A percentile compares a stretch with the other conserved stretches of the same genome.
These are phyloP conservation scores for Drosophila quadrilineata DNA, from an alignment of 1,140 invertebrate genomes.

Conservation along the genomic window DNA sequence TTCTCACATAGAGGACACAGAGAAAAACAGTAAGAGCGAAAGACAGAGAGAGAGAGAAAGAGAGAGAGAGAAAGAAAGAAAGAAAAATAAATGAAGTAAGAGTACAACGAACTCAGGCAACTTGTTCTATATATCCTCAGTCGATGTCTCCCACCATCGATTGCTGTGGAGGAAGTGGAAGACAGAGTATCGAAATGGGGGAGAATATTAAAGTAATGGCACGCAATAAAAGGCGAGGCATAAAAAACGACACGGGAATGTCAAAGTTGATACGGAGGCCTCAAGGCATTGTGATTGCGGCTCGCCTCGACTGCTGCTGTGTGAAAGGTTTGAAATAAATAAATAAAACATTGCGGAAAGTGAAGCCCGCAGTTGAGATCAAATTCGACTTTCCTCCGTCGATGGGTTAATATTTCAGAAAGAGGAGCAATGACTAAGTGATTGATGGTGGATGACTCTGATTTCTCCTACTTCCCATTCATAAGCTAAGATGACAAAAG, in stretches of 20 bases:
- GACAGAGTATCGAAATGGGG: slow-evolving; percentile 31
- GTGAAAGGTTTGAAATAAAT: slow-evolving; percentile 56
- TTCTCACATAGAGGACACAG: too few species aligned
- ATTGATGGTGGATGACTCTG: slow-evolving; percentile 15
- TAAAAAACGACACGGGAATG: slow-evolving; percentile 48
- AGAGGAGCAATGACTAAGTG: slow-evolving; percentile 10
- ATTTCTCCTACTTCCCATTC: not conserved
- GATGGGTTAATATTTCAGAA: slow-evolving; percentile 6
- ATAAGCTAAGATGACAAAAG: slow-evolving; percentile 9
- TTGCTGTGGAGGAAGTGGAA: slow-evolving; percentile 11
- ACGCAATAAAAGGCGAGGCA: slow-evolving; percentile 47
- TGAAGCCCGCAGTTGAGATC: slow-evolving; percentile 1
- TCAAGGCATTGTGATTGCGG: slow-evolving; percentile 43
- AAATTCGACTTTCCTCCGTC: slow-evolving; percentile 21
- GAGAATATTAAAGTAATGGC: slow-evolving; percentile 32
- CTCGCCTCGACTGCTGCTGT: slow-evolving; percentile 42
- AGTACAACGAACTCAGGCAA: slow-evolving; percentile 49
- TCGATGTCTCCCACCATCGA: slow-evolving; percentile 15
- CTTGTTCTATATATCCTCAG: slow-evolving; percentile 10
- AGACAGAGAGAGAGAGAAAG: too few species aligned
- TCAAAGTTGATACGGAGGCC: slow-evolving; percentile 32
- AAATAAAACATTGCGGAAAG: slow-evolving; percentile 45
- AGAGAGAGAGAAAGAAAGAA: too few species aligned
- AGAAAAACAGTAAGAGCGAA: too few species aligned
- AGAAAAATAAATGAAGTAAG: too few species aligned